Evolutionary conservation across 2,888 invertebrate species (phyloP).

Genomic region (Metalampra italica): DNA sequence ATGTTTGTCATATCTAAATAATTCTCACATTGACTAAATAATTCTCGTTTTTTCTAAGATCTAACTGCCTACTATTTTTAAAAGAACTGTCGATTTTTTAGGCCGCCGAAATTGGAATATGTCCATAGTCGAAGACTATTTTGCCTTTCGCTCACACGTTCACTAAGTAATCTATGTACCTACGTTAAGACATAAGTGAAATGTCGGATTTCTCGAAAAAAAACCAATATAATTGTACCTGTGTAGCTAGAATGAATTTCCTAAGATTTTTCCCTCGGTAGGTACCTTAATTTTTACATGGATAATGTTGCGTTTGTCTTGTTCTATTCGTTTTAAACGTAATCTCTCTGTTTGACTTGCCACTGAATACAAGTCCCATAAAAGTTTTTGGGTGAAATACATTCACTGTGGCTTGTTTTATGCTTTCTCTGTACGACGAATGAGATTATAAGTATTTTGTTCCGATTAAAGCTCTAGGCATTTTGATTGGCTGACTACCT

Average conservation of each 20-base stretch:
- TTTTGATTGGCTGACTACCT: conserved; percentile 2
- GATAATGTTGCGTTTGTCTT: conserved; percentile 49
- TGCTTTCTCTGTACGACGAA: too few species aligned
- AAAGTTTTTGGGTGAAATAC: too few species aligned
- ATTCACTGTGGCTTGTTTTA: too few species aligned
- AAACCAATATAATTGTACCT: conserved; percentile 62
- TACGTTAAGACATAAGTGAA: conserved; percentile 68
- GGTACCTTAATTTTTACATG: conserved; percentile 38
- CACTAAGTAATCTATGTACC: conserved; percentile 47
- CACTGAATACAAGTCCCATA: background rate
- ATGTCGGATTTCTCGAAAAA: conserved; percentile 49
- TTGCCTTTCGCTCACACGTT: conserved; percentile 20
- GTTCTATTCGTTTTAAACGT: background rate
- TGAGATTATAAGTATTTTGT: too few species aligned
- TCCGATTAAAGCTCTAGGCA: background rate
- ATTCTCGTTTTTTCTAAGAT: too few species aligned
- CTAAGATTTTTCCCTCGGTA: conserved; percentile 35
- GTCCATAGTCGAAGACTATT: conserved; percentile 8
- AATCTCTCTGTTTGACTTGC: background rate
- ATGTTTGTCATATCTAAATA: too few species aligned
- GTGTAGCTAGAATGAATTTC: conserved; percentile 76
- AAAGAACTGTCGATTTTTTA: too few species aligned
- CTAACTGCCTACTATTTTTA: too few species aligned
- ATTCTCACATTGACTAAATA: too few species aligned
- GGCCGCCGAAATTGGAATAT: too few species aligned